phyloP scores from a whole-genome alignment of 2,888 invertebrate genomes.

The Coenonympha arcania region DNA sequence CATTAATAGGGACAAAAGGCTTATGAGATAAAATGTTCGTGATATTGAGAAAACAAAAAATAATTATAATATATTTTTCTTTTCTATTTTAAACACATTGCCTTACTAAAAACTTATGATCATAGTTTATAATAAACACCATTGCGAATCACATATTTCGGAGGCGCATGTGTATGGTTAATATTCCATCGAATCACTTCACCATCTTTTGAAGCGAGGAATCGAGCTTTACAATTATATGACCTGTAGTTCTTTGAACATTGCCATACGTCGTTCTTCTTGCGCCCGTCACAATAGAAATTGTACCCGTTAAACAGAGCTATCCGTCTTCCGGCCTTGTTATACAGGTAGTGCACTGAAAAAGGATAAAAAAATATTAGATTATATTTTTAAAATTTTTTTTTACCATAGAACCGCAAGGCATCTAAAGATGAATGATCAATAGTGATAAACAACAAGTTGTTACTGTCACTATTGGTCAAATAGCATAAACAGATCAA shows the following conservation, averaged over 20 bases:
- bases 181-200: background rate
- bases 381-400: too few relatives aligned
- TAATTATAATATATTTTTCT: too few relatives aligned
- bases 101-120: background rate
- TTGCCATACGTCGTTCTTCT: constrained; percentile 25
- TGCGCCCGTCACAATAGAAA: constrained; percentile 19
- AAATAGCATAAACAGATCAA: too few relatives aligned
- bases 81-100: too few relatives aligned
- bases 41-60: too few relatives aligned
- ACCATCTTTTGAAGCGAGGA: background rate
- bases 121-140: background rate
- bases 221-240: background rate
- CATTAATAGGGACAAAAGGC: too few relatives aligned
- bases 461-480: too few relatives aligned
- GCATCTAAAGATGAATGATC: too few relatives aligned
- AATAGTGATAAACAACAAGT: too few relatives aligned
- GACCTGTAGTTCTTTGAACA: constrained; percentile 1
- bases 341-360: constrained; percentile 27
- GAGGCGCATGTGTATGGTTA: constrained; percentile 1
- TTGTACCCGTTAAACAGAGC: constrained; percentile 26
- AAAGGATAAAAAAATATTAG: constrained; percentile 7
- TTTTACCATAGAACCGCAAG: too few relatives aligned
- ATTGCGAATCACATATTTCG: background rate
- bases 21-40: too few relatives aligned
- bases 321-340: constrained; percentile 24